Evolutionary conservation across 2,888 invertebrate genomes (phyloP).

Genomic region (Ryuthela nishihirai): DNA sequence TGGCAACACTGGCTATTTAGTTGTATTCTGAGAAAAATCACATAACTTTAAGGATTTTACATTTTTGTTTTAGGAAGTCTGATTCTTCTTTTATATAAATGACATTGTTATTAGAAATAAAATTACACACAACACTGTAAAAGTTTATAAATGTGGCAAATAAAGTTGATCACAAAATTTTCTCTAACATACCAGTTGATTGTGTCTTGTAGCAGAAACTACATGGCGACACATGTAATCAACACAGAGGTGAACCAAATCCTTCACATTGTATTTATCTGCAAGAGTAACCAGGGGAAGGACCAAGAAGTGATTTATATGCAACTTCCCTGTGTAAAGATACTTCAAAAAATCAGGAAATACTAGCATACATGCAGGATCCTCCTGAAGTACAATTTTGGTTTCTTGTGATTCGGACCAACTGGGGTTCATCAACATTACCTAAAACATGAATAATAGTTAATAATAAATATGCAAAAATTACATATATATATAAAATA

Average conservation of each 20-base stretch:
- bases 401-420: constrained; percentile 89
- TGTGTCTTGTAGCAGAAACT: constrained; percentile 75
- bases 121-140: too few species aligned
- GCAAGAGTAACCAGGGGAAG: constrained; percentile 83
- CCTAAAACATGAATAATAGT: constrained; percentile 54
- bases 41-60: too few species aligned
- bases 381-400: constrained; percentile 77
- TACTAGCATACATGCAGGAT: constrained; percentile 74
- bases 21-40: too few species aligned
- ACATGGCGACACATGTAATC: constrained; percentile 84
- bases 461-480: not conserved
- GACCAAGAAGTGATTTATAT: constrained; percentile 76
- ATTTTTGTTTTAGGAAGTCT: too few species aligned
- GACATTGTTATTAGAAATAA: too few species aligned
- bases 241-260: constrained; percentile 75
- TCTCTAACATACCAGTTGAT: constrained; percentile 61
- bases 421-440: constrained; percentile 91
- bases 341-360: constrained; percentile 86
- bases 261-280: constrained; percentile 93
- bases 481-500: not conserved
- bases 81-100: too few species aligned
- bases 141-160: too few species aligned
- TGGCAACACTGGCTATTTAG: too few species aligned
- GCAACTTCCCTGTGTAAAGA: constrained; percentile 86
- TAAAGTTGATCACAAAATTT: too few species aligned